Evolutionary conservation across 2,113 vertebrate genomes (phyloP).

Genomic region (Callithrix jacchus): DNA sequence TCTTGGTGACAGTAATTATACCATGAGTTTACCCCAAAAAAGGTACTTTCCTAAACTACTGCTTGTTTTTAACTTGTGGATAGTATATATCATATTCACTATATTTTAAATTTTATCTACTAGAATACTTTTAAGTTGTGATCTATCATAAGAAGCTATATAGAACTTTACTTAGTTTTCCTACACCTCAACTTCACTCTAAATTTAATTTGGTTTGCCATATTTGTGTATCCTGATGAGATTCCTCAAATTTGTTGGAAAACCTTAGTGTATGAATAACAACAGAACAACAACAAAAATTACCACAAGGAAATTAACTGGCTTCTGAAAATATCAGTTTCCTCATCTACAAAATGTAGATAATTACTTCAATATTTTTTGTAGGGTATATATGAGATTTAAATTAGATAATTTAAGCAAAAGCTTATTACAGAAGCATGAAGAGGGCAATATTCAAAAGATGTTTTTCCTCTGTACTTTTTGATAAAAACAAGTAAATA

Average conservation of each 20-base stretch:
- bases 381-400: neutral
- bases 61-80: neutral
- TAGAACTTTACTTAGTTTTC: neutral
- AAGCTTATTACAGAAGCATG: neutral
- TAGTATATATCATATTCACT: neutral
- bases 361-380: neutral
- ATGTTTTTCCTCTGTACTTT: neutral
- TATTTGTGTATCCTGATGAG: neutral
- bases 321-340: neutral
- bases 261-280: neutral
- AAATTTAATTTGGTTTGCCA: neutral
- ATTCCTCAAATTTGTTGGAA: neutral
- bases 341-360: neutral
- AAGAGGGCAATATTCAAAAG: neutral
- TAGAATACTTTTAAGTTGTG: neutral
- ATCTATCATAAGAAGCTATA: neutral
- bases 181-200: neutral
- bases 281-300: neutral
- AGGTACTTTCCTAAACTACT: neutral
- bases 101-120: neutral
- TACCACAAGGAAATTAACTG: neutral
- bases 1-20: neutral
- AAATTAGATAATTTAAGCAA: conserved; percentile 2
- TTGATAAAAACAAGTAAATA: neutral
- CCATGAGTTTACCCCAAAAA: neutral